Evolutionary conservation across 2,113 vertebrate species (phyloP).

Genomic region (Eulacestoma nigropectus): DNA sequence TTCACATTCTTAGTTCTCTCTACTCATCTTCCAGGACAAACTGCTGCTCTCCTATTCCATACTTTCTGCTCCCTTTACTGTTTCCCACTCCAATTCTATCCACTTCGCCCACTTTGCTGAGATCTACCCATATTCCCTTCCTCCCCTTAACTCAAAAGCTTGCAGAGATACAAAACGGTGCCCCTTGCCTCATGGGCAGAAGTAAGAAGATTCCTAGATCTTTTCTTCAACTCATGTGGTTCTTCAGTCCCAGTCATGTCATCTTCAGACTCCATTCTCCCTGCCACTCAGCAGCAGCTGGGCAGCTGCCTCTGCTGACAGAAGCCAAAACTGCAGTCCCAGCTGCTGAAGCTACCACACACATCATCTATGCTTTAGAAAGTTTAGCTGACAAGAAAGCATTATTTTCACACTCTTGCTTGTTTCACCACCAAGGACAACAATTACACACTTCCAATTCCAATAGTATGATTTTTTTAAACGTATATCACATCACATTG

Average conservation of each 20-base stretch:
- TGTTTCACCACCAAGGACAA: neutral
- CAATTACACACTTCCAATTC: neutral
- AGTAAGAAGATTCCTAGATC: neutral
- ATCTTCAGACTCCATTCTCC: neutral
- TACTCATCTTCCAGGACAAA: neutral
- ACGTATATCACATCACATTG: neutral
- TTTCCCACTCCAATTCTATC: neutral
- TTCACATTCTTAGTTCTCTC: neutral
- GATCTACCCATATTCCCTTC: neutral
- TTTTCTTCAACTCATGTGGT: neutral
- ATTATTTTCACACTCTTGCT: neutral
- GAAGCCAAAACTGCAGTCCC: neutral
- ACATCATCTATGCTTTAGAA: accelerated
- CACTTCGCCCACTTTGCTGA: accelerated
- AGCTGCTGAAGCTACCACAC: neutral
- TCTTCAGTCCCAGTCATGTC: neutral
- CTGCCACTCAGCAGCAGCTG: neutral
- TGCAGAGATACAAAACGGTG: neutral
- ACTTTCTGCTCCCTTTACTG: neutral
- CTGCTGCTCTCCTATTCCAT: neutral
- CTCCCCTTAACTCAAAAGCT: neutral
- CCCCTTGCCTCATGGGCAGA: neutral
- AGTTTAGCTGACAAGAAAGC: neutral
- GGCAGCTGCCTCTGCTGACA: neutral
- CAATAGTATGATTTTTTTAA: accelerated